Percentiles rank a stretch among this genome's conserved stretches.
phyloP scores from a whole-genome alignment of 1,140 invertebrate species.

The Aphelinus certus region DNA sequence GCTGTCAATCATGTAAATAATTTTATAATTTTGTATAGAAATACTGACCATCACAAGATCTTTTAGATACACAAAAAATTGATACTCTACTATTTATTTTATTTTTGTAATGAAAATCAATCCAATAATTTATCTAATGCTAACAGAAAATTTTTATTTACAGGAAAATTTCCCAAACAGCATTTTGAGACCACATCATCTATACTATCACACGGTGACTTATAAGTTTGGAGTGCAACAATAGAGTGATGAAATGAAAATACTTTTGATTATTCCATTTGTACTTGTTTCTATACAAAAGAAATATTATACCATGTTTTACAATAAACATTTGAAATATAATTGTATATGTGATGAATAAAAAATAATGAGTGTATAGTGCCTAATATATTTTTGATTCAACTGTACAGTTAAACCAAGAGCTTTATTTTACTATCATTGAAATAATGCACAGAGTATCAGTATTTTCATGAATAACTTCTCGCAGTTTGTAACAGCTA shows the following conservation, averaged over 20 bases:
- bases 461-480: neutral
- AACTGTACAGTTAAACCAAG: too few relatives aligned
- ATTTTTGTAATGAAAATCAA: neutral
- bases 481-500: neutral
- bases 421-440: too few relatives aligned
- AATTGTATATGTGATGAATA: too few relatives aligned
- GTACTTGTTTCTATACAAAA: too few relatives aligned
- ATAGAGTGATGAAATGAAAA: too few relatives aligned
- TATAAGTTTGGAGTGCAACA: slow-evolving; percentile 70
- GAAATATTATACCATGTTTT: too few relatives aligned
- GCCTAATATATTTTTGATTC: too few relatives aligned
- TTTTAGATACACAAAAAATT: slow-evolving; percentile 19
- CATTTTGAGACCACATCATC: slow-evolving; percentile 77
- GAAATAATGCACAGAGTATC: too few relatives aligned
- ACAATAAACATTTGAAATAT: too few relatives aligned
- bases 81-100: slow-evolving; percentile 26
- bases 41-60: neutral
- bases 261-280: too few relatives aligned
- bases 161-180: slow-evolving; percentile 78
- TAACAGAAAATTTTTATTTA: slow-evolving; percentile 52
- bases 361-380: too few relatives aligned
- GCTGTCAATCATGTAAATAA: slow-evolving; percentile 82
- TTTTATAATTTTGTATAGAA: slow-evolving; percentile 5
- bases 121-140: neutral
- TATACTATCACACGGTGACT: slow-evolving; percentile 72